These are phyloP conservation scores for Perca schrenkii DNA, from an alignment of 2,113 vertebrate species.

Conservation along the genomic window DNA sequence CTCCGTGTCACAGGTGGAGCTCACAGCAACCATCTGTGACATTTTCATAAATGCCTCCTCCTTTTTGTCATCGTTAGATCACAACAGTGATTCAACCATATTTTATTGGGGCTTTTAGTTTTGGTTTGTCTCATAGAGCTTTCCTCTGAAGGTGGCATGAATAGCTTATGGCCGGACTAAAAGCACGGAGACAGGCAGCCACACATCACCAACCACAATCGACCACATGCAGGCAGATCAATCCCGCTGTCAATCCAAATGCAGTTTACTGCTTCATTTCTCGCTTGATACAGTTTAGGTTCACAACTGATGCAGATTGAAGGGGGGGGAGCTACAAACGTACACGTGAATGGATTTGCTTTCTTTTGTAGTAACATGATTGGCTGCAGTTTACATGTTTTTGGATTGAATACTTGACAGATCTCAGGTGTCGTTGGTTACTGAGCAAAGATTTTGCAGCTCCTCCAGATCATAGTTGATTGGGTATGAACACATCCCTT, in stretches of 20 bases:
- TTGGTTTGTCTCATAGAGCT: neutral
- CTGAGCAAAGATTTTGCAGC: neutral
- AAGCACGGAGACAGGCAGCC: neutral
- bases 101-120: neutral
- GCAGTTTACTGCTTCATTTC: neutral
- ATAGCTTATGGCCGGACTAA: neutral
- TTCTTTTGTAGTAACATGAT: neutral
- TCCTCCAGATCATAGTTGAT: neutral
- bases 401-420: neutral
- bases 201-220: slow-evolving; percentile 5
- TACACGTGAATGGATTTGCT: neutral
- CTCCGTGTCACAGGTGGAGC: neutral
- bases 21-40: slow-evolving; percentile 1
- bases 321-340: neutral
- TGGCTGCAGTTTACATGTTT: neutral
- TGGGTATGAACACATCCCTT: neutral
- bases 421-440: neutral
- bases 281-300: neutral
- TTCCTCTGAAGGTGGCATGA: neutral
- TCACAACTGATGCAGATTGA: neutral
- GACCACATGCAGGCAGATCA: slow-evolving; percentile 7
- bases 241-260: slow-evolving; percentile 4
- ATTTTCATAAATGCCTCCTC: neutral
- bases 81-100: neutral
- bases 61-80: neutral